Evolutionary conservation across 1,140 invertebrate genomes (phyloP).

Genomic region (Oedothorax gibbosus): DNA sequence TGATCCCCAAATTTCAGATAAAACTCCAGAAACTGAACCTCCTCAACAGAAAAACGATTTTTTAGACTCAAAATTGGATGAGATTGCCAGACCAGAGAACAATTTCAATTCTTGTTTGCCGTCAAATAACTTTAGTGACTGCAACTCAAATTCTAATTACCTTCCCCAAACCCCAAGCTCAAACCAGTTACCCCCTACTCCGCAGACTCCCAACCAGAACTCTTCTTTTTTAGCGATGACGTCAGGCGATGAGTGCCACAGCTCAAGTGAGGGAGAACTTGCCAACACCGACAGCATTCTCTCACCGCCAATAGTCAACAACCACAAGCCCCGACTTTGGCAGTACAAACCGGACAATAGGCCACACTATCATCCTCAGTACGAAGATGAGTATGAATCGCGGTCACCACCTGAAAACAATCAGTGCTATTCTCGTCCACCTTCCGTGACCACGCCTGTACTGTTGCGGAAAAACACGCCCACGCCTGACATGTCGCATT

Average conservation of each 20-base stretch:
- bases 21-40: too few relatives aligned
- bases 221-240: conserved; percentile 4
- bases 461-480: conserved; percentile 49
- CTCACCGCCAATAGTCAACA: conserved; percentile 31
- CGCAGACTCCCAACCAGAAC: conserved; percentile 51
- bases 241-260: conserved; percentile 49
- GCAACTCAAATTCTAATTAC: conserved; percentile 2
- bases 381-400: conserved; percentile 46
- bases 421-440: conserved; percentile 47
- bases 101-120: background rate
- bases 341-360: conserved; percentile 4
- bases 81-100: background rate
- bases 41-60: too few relatives aligned
- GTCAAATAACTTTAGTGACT: conserved; percentile 2
- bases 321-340: background rate
- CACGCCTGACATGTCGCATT: conserved; percentile 74
- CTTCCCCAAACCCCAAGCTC: background rate
- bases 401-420: conserved; percentile 28
- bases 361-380: conserved; percentile 1
- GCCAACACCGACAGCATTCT: conserved; percentile 39
- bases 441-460: conserved; percentile 19
- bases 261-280: conserved; percentile 50
- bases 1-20: background rate
- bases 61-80: background rate
- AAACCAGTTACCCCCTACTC: conserved; percentile 41